phyloP scores from a whole-genome alignment of 2,113 vertebrate genomes.

The Podarcis raffonei region DNA sequence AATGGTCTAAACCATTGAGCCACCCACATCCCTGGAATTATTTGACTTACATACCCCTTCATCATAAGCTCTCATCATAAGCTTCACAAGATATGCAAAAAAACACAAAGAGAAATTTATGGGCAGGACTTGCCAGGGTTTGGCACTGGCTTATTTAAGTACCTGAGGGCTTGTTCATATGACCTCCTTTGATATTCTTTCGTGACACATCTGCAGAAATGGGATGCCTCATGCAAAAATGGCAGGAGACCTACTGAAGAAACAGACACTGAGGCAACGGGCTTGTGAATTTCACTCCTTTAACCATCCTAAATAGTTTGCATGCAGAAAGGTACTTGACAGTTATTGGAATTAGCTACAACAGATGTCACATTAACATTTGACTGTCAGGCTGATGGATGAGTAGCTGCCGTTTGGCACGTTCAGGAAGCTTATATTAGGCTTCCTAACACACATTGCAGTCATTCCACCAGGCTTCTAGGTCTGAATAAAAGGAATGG shows the following conservation, averaged over 20 bases:
- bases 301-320: conserved; percentile 52
- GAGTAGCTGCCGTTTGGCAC: conserved; percentile 50
- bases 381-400: conserved; percentile 46
- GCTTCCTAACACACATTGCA: conserved; percentile 29
- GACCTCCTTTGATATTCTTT: neutral
- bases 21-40: too few relatives aligned
- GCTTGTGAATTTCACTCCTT: conserved; percentile 39
- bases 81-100: too few relatives aligned
- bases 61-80: too few relatives aligned
- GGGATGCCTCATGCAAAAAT: neutral
- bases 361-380: conserved; percentile 68
- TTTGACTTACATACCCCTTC: too few relatives aligned
- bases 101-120: neutral
- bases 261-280: neutral
- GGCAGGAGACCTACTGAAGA: neutral
- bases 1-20: too few relatives aligned
- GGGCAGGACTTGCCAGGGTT: neutral
- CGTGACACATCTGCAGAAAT: neutral
- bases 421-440: conserved; percentile 53
- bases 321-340: conserved; percentile 51
- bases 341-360: conserved; percentile 63
- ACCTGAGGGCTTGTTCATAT: neutral
- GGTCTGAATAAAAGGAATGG: conserved; percentile 38
- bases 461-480: conserved; percentile 36
- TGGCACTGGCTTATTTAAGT: neutral